These are phyloP conservation scores for Botia almorhae DNA, from an alignment of 2,797 vertebrate species.

Conservation along the genomic window DNA sequence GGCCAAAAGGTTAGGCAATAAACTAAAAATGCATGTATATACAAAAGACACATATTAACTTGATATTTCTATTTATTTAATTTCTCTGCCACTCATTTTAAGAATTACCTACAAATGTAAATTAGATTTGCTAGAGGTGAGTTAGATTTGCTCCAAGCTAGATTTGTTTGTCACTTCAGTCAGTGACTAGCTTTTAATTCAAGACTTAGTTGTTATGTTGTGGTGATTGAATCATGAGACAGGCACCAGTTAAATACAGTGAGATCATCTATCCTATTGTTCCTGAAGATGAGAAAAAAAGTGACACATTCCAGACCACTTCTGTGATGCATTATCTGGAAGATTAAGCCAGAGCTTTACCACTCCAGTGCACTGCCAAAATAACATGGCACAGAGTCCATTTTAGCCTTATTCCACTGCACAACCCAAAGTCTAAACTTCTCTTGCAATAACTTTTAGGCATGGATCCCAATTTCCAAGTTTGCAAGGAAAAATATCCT, in stretches of 20 bases:
- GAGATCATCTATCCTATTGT: background rate
- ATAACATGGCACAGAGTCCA: constrained; percentile 35
- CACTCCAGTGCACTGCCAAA: constrained; percentile 43
- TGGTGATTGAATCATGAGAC: background rate
- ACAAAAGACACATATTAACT: too few relatives aligned
- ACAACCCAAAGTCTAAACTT: constrained; percentile 21
- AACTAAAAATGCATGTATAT: too few relatives aligned
- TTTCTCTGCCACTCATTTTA: too few relatives aligned
- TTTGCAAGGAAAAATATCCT: constrained; percentile 13
- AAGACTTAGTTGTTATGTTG: background rate
- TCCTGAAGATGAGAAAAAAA: background rate
- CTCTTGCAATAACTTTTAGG: constrained; percentile 24
- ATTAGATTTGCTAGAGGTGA: too few relatives aligned
- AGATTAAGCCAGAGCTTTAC: constrained; percentile 20
- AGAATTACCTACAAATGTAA: too few relatives aligned
- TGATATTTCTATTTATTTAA: too few relatives aligned
- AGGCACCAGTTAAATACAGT: background rate
- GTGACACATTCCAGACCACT: constrained; percentile 18
- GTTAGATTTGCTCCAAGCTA: too few relatives aligned
- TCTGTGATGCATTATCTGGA: constrained; percentile 46
- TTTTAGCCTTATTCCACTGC: constrained; percentile 45
- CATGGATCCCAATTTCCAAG: constrained; percentile 19
- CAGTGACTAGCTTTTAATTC: background rate
- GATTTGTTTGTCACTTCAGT: too few relatives aligned
- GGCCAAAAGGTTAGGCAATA: too few relatives aligned